Evolutionary conservation across 2,797 vertebrate genomes (phyloP).

Genomic region (Fundulus diaphanus): DNA sequence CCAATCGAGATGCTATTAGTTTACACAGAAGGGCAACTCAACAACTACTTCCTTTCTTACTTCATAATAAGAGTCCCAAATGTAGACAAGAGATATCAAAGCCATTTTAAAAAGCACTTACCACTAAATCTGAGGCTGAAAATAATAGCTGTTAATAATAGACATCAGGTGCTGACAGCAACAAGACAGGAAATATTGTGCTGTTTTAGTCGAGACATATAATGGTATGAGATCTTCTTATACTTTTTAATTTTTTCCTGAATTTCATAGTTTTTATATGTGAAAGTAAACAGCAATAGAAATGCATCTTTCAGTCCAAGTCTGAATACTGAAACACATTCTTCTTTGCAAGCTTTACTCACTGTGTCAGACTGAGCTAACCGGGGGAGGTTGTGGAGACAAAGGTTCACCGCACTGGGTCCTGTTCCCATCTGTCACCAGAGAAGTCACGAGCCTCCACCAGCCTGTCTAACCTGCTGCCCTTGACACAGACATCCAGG

Average conservation of each 20-base stretch:
- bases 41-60: neutral
- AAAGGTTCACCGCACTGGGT: conserved; percentile 36
- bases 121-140: neutral
- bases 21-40: no score
- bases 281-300: neutral
- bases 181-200: neutral
- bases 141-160: neutral
- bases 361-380: neutral
- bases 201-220: neutral
- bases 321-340: neutral
- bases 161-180: neutral
- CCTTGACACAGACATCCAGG: conserved; percentile 13
- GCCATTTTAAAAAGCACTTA: neutral
- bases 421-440: conserved; percentile 50
- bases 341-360: neutral
- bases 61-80: neutral
- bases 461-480: conserved; percentile 32
- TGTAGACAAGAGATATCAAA: neutral
- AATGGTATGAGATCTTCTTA: neutral
- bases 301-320: neutral
- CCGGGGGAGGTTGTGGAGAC: neutral
- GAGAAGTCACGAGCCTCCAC: conserved; percentile 37
- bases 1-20: no score
- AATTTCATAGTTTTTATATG: neutral
- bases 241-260: neutral